phyloP scores from a whole-genome alignment of 2,888 invertebrate genomes.

The Macaria notata region DNA sequence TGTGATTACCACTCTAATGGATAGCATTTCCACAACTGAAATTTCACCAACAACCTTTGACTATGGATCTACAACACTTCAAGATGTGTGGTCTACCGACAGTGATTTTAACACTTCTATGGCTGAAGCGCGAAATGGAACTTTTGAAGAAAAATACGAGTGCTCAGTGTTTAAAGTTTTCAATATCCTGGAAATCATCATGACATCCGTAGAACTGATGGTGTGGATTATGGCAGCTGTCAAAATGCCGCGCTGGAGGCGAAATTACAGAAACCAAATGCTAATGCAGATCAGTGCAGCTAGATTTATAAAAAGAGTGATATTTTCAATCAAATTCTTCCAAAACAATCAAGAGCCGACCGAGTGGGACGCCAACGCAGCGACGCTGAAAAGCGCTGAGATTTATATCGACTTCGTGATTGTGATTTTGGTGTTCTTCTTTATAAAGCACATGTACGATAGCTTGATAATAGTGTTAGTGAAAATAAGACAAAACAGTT shows the following conservation, averaged over 20 bases:
- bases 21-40: constrained; percentile 13
- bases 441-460: constrained; percentile 74
- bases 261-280: constrained; percentile 74
- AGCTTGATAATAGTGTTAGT: constrained; percentile 67
- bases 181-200: constrained; percentile 61
- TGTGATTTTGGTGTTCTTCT: constrained; percentile 63
- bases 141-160: constrained; percentile 12
- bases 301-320: constrained; percentile 61
- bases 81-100: constrained; percentile 3
- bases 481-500: constrained; percentile 56
- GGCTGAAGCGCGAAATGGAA: not conserved
- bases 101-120: constrained; percentile 20
- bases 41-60: not conserved
- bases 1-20: constrained; percentile 18
- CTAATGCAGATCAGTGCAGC: constrained; percentile 67
- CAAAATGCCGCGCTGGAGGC: constrained; percentile 65
- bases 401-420: constrained; percentile 69
- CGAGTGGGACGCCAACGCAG: constrained; percentile 26
- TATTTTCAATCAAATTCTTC: constrained; percentile 52
- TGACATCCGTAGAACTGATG: constrained; percentile 64
- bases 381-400: constrained; percentile 45
- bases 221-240: constrained; percentile 60
- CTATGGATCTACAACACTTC: constrained; percentile 1
- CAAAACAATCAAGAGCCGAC: constrained; percentile 38
- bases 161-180: constrained; percentile 52